Percentiles rank a stretch among this genome's conserved stretches.
phyloP scores from a whole-genome alignment of 2,888 invertebrate species.

The Odontothrips loti region DNA sequence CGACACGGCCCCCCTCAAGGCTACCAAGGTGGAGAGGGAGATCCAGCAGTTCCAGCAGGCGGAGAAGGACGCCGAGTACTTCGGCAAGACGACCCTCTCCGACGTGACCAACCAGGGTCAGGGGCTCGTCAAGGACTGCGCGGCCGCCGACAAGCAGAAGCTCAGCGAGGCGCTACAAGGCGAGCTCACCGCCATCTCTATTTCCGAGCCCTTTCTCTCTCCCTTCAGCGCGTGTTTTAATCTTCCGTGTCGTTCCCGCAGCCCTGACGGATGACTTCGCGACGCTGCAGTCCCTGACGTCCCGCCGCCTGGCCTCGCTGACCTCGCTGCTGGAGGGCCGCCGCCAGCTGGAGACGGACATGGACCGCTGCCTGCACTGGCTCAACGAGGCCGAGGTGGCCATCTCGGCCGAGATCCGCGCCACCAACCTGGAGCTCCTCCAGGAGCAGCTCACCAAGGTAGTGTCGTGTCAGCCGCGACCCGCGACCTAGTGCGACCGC shows the following conservation, averaged over 20 bases:
- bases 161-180: slow-evolving; percentile 42
- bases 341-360: slow-evolving; percentile 74
- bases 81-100: slow-evolving; percentile 67
- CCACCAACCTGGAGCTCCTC: slow-evolving; percentile 73
- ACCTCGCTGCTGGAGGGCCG: slow-evolving; percentile 71
- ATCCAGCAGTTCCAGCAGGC: slow-evolving; percentile 68
- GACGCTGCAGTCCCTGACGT: slow-evolving; percentile 66
- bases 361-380: slow-evolving; percentile 81
- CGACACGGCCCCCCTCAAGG: slow-evolving; percentile 72
- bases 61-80: slow-evolving; percentile 70
- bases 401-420: slow-evolving; percentile 72
- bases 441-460: slow-evolving; percentile 81
- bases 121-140: slow-evolving; percentile 74
- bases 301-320: slow-evolving; percentile 59
- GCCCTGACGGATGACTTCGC: slow-evolving; percentile 69
- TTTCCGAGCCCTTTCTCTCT: not conserved
- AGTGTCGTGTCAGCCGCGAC: slow-evolving; percentile 28
- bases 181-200: slow-evolving; percentile 34
- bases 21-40: slow-evolving; percentile 77
- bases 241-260: slow-evolving; percentile 50
- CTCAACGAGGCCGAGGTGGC: slow-evolving; percentile 85
- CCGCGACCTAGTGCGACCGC: not conserved
- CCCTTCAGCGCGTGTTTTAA: not conserved
- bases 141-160: slow-evolving; percentile 52
- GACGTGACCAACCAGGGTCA: slow-evolving; percentile 73